Evolutionary conservation across 30 jellyfish, hydroid and myxozoan species (phyloP), one percentile per base, ranked within the genome.

Genomic region (Sanderia malayensis): DNA sequence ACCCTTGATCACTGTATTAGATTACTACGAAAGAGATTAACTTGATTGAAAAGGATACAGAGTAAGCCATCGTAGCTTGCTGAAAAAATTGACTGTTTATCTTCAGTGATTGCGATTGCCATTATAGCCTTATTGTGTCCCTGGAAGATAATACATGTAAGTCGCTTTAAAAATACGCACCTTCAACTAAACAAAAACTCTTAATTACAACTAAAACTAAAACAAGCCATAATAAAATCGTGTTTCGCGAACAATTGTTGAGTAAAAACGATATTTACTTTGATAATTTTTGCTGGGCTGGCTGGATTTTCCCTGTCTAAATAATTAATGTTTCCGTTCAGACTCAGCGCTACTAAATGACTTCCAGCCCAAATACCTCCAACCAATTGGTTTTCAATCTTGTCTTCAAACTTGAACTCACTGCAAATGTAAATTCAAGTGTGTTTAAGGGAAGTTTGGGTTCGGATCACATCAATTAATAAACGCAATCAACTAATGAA

Each of bases 41-140:
- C n/a, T n/a, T n/a, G n/a, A n/a, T n/a, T n/a, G 44, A 15, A 79
- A 86, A 90, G 59, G 95, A 71, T 92, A 92, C 89, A 71, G 25
- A 82, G 67, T n/a, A 72, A 23, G 7, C 99, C 99, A 33, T 94
- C 97, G 61, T 68, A 94, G 46, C 96, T 82, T 31, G 96, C 95
- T 0, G 99, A 82, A 61, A 87, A 77, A 44, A 94, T 49, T 13
- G 77, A 31, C 32, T 78, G 71, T 23, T 90, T 81, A 62, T 86
- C 99, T 10, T 76, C 95, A 53, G 87, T 55, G 18, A 78, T 61
- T 23, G 88, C 91, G 9, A 92, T 20, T 19, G 97, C 74, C 84
- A 81, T 80, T 19, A 94, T 76, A 1, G 92, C 93, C 62, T 89
- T 94, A 87, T 78, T 87, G 94, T 94, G 99, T 22, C 99, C 99